A percentile compares a stretch with the other conserved stretches of the same genome.
phyloP scores from a whole-genome alignment of 2,888 invertebrate species.

The Lucinisca nassula region DNA sequence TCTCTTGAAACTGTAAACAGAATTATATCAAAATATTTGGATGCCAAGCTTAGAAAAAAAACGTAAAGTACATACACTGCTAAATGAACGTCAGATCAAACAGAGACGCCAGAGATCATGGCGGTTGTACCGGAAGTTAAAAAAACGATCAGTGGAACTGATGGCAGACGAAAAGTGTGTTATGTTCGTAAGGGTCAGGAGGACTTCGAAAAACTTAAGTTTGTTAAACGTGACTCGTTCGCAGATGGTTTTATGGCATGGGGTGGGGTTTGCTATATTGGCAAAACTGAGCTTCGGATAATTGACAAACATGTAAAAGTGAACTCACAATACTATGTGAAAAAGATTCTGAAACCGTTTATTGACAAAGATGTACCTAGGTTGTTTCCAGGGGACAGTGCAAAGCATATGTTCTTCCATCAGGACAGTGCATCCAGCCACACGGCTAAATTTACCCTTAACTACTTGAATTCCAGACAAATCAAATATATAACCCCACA shows the following conservation, averaged over 20 bases:
- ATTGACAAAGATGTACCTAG: conserved; percentile 2
- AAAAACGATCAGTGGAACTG: too few relatives aligned
- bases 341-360: conserved; percentile 17
- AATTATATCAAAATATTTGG: too few relatives aligned
- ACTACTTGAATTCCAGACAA: conserved; percentile 9
- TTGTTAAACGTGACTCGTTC: conserved; percentile 25
- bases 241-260: conserved; percentile 16
- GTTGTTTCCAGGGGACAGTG: not conserved
- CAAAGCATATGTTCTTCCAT: conserved; percentile 19
- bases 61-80: too few relatives aligned
- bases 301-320: conserved; percentile 12
- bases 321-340: not conserved
- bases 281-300: conserved; percentile 15
- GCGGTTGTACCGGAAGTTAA: too few relatives aligned
- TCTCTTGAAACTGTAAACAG: too few relatives aligned
- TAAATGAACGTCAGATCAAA: too few relatives aligned
- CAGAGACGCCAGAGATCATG: too few relatives aligned
- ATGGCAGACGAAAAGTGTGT: too few relatives aligned
- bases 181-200: not conserved
- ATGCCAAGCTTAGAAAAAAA: too few relatives aligned
- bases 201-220: conserved; percentile 25
- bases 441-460: conserved; percentile 13
- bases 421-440: conserved; percentile 37
- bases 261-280: conserved; percentile 20
- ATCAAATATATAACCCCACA: conserved; percentile 18